Conservation (phyloP, 2,888 invertebrate genomes). For the Erebia ligea region DNA sequence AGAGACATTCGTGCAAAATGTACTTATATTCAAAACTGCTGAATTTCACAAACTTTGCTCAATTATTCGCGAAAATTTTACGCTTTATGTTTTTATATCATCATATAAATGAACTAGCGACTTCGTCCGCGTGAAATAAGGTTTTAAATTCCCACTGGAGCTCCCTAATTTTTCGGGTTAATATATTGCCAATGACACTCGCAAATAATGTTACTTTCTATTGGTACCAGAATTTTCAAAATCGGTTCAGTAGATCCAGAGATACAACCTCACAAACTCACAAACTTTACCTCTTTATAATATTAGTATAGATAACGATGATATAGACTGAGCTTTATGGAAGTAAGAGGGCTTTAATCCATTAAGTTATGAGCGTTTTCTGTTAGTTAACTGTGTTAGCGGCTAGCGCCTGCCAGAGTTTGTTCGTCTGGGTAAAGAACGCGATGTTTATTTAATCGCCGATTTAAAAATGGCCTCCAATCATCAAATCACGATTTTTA, state of each 20-base stretch:
- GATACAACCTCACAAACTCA: too few relatives aligned
- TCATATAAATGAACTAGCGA: too few relatives aligned
- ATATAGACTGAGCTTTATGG: conserved; percentile 10
- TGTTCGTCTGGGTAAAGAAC: neutral
- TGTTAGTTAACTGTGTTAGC: neutral
- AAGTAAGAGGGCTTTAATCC: conserved; percentile 11
- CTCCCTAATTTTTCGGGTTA: too few relatives aligned
- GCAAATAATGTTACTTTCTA: too few relatives aligned
- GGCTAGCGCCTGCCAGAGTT: too few relatives aligned
- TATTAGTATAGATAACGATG: too few relatives aligned
- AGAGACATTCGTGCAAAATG: neutral
- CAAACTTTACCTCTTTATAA: too few relatives aligned
- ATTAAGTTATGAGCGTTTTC: neutral
- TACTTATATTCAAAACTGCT: neutral
- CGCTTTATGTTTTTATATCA: neutral
- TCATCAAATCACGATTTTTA: neutral
- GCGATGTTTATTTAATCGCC: neutral
- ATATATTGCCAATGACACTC: too few relatives aligned
- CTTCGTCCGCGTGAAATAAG: too few relatives aligned
- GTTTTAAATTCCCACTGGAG: too few relatives aligned
- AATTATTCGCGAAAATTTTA: conserved; percentile 6
- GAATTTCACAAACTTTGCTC: conserved; percentile 6
- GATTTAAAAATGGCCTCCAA: neutral
- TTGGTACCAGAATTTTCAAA: too few relatives aligned
- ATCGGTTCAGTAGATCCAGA: too few relatives aligned